These are phyloP conservation scores for Hipposideros armiger DNA, from an alignment of 2,113 vertebrate species.

Conservation along the genomic window DNA sequence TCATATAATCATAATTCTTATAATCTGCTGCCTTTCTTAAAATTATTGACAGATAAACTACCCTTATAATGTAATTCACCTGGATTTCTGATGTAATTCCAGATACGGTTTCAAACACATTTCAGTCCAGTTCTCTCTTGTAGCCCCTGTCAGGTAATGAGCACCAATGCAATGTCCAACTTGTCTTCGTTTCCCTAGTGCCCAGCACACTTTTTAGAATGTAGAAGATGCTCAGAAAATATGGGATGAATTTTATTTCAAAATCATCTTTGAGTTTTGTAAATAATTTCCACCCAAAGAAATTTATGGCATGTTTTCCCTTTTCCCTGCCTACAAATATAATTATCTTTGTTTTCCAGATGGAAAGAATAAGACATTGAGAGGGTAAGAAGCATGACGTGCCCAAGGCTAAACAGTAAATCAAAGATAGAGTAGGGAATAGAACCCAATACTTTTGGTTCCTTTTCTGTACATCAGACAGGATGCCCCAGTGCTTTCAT, in stretches of 20 bases:
- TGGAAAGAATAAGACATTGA: conserved; percentile 27
- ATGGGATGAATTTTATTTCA: background rate
- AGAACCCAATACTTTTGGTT: background rate
- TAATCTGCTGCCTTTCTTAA: background rate
- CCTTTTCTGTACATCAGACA: background rate
- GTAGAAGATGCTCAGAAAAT: background rate
- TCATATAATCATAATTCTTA: no score
- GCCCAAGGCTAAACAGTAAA: background rate
- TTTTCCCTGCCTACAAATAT: background rate
- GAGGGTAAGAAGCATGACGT: background rate
- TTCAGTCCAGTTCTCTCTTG: background rate
- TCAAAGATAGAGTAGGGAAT: background rate
- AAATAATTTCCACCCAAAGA: conserved; percentile 1
- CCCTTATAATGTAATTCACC: background rate
- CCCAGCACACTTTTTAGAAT: background rate
- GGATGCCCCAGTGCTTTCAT: background rate
- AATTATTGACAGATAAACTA: background rate
- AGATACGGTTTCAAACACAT: background rate
- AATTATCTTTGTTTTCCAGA: conserved; percentile 26
- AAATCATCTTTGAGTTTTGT: conserved; percentile 16
- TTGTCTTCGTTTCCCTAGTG: background rate
- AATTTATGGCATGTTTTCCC: background rate
- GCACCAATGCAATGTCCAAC: background rate
- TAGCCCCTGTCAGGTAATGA: background rate
- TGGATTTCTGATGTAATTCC: background rate